Evolutionary conservation across 2,797 vertebrate species (phyloP), one percentile per base, ranked within the genome.

Genomic region (Crocodylus rhombifer): DNA sequence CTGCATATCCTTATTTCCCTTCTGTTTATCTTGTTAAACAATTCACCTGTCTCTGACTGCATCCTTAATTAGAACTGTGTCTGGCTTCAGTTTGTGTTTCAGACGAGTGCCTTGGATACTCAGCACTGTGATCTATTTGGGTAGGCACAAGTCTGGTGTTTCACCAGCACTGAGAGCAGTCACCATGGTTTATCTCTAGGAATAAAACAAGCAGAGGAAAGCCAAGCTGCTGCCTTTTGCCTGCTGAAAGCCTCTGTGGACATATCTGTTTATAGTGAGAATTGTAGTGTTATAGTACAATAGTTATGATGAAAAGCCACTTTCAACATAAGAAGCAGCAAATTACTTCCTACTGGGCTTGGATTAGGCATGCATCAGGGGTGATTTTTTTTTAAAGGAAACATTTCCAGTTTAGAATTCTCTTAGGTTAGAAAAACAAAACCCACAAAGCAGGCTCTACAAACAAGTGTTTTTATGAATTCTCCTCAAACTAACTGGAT

Each of bases 1-100:
- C 79, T 77, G 86, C n/a, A n/a, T 92, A n/a, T 86, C 80, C 73
- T 94, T 91, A 81, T 30, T 93, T 42, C 55, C 84, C 74, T 42
- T 73, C 21, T 90, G 84, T 95, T 93, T 92, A 84, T 94, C 93
- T 91, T 89, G 64, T 69, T 90, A 86, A 14, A 88, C 78, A 89
- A 96, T 87, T 65, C 60, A 86, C 62, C 79, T 82, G 57, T 8
- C 73, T 84, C 55, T 10, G 86, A 73, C 55, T 57, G 63, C 55
- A 23, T 78, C 36, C 36, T 94, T 63, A 75, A 95, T 93, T 93
- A 90, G 18, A 2, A 0, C 56, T 89, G 61, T 21, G 69, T 78
- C 61, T 65, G 79, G 86, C 76, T 90, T 91, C 84, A 64, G 89
- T 75, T 80, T 2, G 0, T 55, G 64, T 5, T 5, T 55, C 23